These are phyloP conservation scores for Orthosia cruda DNA, from an alignment of 2,888 invertebrate genomes.

Conservation along the genomic window DNA sequence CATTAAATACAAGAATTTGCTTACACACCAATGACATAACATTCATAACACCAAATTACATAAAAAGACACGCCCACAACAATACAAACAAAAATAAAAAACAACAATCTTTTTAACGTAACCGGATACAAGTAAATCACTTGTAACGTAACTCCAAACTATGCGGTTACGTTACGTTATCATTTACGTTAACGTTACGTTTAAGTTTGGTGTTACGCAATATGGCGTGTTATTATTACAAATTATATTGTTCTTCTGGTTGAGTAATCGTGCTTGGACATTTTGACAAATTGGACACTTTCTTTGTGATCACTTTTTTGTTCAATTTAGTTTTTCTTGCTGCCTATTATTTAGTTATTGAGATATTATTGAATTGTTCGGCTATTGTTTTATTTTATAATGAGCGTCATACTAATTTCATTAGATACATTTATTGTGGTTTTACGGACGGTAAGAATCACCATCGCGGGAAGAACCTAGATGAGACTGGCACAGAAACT, in stretches of 20 bases:
- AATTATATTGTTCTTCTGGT: slow-evolving; percentile 51
- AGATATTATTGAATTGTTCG: too few species aligned
- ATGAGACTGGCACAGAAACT: too few species aligned
- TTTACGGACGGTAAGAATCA: too few species aligned
- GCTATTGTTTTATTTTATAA: too few species aligned
- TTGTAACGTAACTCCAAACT: slow-evolving; percentile 52
- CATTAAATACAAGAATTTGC: not conserved
- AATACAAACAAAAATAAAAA: slow-evolving; percentile 34
- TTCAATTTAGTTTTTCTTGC: not conserved
- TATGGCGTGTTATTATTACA: slow-evolving; percentile 32
- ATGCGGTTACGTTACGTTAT: slow-evolving; percentile 56
- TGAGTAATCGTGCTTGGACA: slow-evolving; percentile 18
- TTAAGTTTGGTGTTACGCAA: slow-evolving; percentile 47
- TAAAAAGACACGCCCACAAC: slow-evolving; percentile 16
- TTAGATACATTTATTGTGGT: too few species aligned
- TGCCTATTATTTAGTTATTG: too few species aligned
- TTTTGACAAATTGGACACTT: slow-evolving; percentile 28
- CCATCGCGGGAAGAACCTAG: too few species aligned
- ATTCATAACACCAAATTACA: slow-evolving; percentile 31
- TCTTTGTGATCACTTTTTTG: slow-evolving; percentile 8
- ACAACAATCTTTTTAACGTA: slow-evolving; percentile 41
- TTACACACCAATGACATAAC: not conserved
- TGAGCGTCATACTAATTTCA: too few species aligned
- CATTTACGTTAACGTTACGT: slow-evolving; percentile 51
- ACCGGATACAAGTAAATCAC: slow-evolving; percentile 66